Percentiles rank a stretch among this genome's conserved stretches.
Conservation (phyloP, 2,113 vertebrate species). For the Embiotoca jacksoni region DNA sequence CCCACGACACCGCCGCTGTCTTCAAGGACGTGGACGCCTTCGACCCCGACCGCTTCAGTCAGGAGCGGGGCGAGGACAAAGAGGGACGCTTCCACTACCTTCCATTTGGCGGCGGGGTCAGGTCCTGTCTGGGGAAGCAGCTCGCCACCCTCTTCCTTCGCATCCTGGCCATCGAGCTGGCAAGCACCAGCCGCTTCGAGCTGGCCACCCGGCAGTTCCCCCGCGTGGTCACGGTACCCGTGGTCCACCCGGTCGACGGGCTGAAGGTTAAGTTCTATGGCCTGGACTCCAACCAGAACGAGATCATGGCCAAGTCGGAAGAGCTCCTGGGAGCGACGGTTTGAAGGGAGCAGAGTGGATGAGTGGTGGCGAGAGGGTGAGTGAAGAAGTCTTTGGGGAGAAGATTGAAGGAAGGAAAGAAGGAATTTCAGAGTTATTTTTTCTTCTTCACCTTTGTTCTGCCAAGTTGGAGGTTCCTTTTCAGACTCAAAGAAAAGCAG, state of each 20-base stretch:
- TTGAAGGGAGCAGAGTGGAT: constrained; percentile 63
- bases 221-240: constrained; percentile 91
- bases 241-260: constrained; percentile 94
- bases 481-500: constrained; percentile 63
- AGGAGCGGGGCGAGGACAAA: constrained; percentile 93
- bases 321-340: constrained; percentile 93
- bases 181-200: constrained; percentile 95
- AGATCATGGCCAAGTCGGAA: constrained; percentile 95
- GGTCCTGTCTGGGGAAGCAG: constrained; percentile 97
- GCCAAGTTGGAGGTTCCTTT: constrained; percentile 60
- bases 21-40: constrained; percentile 95
- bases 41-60: constrained; percentile 94
- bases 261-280: constrained; percentile 97
- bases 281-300: constrained; percentile 98
- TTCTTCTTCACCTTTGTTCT: constrained; percentile 65
- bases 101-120: constrained; percentile 93
- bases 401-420: constrained; percentile 54
- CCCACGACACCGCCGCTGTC: constrained; percentile 93
- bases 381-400: constrained; percentile 36
- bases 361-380: background rate
- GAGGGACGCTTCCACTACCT: constrained; percentile 97
- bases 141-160: constrained; percentile 97
- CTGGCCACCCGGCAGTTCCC: constrained; percentile 95
- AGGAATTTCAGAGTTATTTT: constrained; percentile 55
- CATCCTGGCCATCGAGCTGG: constrained; percentile 93